Evolutionary conservation across 35 echinoderm and acorn worm species (phyloP), one percentile per base, ranked within the genome.

Genomic region (Heliocidaris erythrogramma): DNA sequence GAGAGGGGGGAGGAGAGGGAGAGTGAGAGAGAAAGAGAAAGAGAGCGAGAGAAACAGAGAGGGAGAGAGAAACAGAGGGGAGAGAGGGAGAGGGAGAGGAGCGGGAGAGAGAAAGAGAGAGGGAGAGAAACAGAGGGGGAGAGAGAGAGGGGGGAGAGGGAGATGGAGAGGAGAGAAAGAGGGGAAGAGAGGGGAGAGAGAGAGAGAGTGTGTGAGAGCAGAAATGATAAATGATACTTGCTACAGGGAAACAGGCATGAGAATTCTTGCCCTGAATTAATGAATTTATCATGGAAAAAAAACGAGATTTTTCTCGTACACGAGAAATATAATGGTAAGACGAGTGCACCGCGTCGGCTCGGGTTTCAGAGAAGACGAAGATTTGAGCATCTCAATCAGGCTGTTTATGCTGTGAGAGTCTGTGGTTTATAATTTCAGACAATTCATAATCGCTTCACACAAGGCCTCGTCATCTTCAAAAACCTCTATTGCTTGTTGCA

Each of bases 341-440:
- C 21, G 65, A 78, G 65, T n/a, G 27, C 27, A 78, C 65, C 65
- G 5, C 65, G 21, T 2, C 27, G 18, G 12, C 87, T 89, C 87
- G 42, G 87, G 47, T 89, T 89, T 47, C 87, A 89, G 31, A 48
- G 30, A 89, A 13, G 87, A 89, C 30, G 31, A 89, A 27, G 65
- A 48, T 89, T 89, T 89, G 87, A 48, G 87, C 47, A 13, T 47
- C 29, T 21, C 31, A 89, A 89, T 32, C 31, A 48, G 87, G 47
- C 87, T 89, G 87, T 48, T 88, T 48, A 48, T 47, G 47, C 31
- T 47, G 12, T 42, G 47, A 47, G 31, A 89, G 7, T 89, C 87
- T 6, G 87, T 18, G 87, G 31, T 89, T 89, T 89, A 89, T 89
- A 48, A 89, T 89, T 89, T 89, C 87, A 35, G 87, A 32, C 87